Conservation (phyloP, 2,113 vertebrate genomes). For the Synodontis membranacea region DNA sequence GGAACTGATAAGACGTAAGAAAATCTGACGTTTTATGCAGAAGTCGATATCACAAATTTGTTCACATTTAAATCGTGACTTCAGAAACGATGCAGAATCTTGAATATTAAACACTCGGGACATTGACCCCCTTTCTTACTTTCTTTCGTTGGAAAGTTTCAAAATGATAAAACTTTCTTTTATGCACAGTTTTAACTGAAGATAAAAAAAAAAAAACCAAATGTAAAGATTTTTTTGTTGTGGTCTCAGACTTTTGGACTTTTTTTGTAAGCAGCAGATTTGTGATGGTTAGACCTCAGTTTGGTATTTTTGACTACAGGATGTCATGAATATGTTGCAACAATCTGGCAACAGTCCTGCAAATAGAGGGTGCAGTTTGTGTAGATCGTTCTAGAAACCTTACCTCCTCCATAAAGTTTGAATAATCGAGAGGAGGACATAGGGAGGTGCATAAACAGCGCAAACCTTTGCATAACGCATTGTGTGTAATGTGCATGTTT, state of each 20-base stretch:
- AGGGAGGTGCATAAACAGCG: background rate
- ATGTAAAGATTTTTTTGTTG: background rate
- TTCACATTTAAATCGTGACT: background rate
- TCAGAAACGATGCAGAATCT: background rate
- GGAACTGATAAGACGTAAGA: background rate
- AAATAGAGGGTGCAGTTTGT: background rate
- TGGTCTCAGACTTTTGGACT: background rate
- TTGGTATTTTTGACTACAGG: background rate
- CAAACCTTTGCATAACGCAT: too few relatives aligned
- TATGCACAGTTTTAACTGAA: background rate
- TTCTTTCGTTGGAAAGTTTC: background rate
- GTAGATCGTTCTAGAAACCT: slow-evolving; percentile 3
- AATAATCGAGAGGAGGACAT: background rate
- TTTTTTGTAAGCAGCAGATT: background rate
- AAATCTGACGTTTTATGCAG: background rate
- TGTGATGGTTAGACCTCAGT: background rate
- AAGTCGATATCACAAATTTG: too few relatives aligned
- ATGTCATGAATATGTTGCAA: background rate
- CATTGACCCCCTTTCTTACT: background rate
- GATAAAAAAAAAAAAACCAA: background rate
- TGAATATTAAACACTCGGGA: background rate
- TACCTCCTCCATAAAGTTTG: background rate
- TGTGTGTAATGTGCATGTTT: background rate
- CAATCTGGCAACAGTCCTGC: background rate
- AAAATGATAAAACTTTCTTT: background rate